phyloP scores from a whole-genome alignment of 2,888 invertebrate genomes.

The Drosophila monieri region DNA sequence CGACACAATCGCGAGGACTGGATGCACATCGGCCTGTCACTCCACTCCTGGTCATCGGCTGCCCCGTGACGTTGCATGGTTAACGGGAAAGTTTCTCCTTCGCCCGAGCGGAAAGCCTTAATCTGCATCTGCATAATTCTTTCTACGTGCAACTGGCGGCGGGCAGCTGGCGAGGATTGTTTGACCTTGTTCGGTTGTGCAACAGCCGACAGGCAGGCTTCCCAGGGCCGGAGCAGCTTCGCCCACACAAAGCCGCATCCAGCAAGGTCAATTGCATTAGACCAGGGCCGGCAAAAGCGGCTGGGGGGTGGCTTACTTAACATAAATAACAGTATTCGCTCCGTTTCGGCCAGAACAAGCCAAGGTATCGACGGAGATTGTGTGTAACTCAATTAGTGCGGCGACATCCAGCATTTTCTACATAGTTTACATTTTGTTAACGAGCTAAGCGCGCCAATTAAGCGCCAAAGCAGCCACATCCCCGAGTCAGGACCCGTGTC shows the following conservation, averaged over 20 bases:
- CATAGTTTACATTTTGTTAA: slow-evolving; percentile 76
- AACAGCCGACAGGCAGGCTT: slow-evolving; percentile 1
- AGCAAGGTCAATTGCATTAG: slow-evolving; percentile 48
- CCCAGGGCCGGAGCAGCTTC: too few species aligned
- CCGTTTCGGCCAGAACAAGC: slow-evolving; percentile 2
- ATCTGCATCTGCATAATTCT: slow-evolving; percentile 11
- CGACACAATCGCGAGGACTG: too few species aligned
- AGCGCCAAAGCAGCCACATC: slow-evolving; percentile 45
- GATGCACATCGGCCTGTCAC: too few species aligned
- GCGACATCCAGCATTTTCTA: slow-evolving; percentile 55
- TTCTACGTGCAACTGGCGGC: slow-evolving; percentile 2
- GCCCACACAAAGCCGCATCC: slow-evolving; percentile 18
- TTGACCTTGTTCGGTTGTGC: slow-evolving; percentile 29
- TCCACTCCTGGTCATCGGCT: not conserved
- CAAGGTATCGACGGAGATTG: slow-evolving; percentile 26
- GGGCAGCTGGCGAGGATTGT: slow-evolving; percentile 9
- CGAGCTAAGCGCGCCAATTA: slow-evolving; percentile 80
- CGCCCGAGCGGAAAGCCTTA: not conserved
- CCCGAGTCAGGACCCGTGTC: slow-evolving; percentile 12
- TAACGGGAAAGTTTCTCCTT: not conserved
- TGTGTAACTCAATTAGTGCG: slow-evolving; percentile 70
- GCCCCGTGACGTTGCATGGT: not conserved
- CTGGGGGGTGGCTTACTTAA: slow-evolving; percentile 42
- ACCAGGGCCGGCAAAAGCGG: not conserved
- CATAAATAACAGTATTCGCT: slow-evolving; percentile 58